Conservation (phyloP, 2,113 vertebrate genomes). For the Lanius collurio region DNA sequence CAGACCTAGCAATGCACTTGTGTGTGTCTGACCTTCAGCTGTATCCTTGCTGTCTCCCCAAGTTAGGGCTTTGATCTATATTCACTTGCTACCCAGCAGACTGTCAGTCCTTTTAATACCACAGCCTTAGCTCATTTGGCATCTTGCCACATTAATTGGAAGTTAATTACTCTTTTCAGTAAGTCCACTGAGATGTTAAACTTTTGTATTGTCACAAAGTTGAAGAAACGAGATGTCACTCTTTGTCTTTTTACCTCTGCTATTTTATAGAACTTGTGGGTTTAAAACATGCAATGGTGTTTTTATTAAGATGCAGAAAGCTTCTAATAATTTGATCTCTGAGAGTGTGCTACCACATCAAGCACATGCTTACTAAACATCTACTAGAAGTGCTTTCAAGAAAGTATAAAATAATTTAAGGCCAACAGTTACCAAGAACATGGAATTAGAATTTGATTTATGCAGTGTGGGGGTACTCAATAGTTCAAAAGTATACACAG, state of each 20-base stretch:
- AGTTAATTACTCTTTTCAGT: conserved; percentile 34
- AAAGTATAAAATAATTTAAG: neutral
- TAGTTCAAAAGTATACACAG: neutral
- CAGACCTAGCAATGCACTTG: neutral
- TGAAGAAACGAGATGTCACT: neutral
- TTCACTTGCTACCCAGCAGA: neutral
- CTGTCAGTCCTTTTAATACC: neutral
- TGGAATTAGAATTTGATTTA: neutral
- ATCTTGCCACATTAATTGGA: conserved; percentile 3
- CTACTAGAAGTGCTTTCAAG: neutral
- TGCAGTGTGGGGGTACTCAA: neutral
- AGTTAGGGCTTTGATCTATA: conserved; percentile 16
- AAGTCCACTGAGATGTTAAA: neutral
- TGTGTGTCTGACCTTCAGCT: neutral
- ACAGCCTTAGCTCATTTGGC: neutral
- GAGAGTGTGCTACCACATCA: neutral
- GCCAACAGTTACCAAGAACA: neutral
- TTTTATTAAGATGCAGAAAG: neutral
- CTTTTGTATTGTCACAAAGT: neutral
- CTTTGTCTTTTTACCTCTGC: neutral
- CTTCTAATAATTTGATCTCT: neutral
- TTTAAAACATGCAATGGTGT: neutral
- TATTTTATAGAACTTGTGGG: neutral
- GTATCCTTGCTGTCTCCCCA: neutral
- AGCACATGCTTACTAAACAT: neutral